These are phyloP conservation scores for Catostylus mosaicus DNA, from an alignment of 30 jellyfish, hydroid and myxozoan species.

Conservation along the genomic window DNA sequence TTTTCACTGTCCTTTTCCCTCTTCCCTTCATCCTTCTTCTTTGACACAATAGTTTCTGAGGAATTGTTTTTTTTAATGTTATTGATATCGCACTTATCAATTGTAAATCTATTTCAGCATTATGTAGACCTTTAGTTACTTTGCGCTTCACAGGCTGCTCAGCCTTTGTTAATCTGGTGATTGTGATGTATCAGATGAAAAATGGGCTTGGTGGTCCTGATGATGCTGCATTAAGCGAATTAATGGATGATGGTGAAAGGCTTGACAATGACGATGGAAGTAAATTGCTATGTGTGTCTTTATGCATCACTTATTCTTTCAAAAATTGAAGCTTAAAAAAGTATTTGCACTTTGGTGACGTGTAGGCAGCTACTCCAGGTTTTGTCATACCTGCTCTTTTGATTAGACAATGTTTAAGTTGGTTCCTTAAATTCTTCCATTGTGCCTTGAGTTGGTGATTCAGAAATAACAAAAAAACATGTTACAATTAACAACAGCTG, in stretches of 20 bases:
- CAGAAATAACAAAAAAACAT: neutral
- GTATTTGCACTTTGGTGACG: neutral
- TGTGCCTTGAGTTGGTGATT: conserved; percentile 8
- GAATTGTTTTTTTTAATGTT: neutral
- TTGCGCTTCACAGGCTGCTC: neutral
- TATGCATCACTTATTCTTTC: neutral
- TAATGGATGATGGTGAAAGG: neutral
- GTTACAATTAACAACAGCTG: too few species aligned
- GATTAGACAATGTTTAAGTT: neutral
- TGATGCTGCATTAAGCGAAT: neutral
- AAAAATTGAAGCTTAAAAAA: neutral
- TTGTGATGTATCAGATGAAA: neutral
- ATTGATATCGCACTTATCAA: conserved; percentile 1
- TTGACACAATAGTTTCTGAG: too few species aligned
- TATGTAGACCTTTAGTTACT: neutral
- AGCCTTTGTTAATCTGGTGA: neutral
- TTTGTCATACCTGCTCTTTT: conserved; percentile 24
- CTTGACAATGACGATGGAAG: neutral
- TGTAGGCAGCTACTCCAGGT: conserved; percentile 5
- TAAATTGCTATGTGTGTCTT: conserved; percentile 5
- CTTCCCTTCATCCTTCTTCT: neutral
- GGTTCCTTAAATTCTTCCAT: neutral
- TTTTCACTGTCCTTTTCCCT: neutral
- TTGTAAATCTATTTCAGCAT: neutral
- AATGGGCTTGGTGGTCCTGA: neutral